Evolutionary conservation across 2,113 vertebrate species (phyloP).

Genomic region (Phoxinus phoxinus): DNA sequence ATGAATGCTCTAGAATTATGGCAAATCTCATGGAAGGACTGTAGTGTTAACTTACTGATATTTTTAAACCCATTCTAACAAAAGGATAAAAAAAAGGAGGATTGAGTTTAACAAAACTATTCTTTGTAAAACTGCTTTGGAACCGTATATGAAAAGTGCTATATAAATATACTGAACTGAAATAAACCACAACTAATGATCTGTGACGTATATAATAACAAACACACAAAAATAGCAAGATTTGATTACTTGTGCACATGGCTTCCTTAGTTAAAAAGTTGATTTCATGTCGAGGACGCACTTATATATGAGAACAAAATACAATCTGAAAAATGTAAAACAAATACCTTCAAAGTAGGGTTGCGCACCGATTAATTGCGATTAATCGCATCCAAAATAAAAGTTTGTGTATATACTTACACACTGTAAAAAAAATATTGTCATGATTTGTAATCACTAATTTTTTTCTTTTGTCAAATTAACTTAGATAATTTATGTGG

Average conservation of each 20-base stretch:
- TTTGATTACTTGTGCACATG: slow-evolving; percentile 27
- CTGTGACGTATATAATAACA: slow-evolving; percentile 9
- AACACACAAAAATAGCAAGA: slow-evolving; percentile 14
- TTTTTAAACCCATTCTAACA: slow-evolving; percentile 52
- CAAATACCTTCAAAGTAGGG: background rate
- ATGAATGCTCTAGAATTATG: slow-evolving; percentile 49
- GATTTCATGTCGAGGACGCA: background rate
- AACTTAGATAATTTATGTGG: no score
- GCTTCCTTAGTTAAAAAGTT: background rate
- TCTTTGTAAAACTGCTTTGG: slow-evolving; percentile 46
- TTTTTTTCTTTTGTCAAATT: no score
- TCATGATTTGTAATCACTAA: no score
- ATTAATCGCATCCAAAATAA: no score
- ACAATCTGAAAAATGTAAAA: background rate
- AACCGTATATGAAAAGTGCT: background rate
- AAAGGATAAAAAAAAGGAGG: slow-evolving; percentile 8
- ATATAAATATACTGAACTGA: slow-evolving; percentile 3
- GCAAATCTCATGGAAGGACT: slow-evolving; percentile 48
- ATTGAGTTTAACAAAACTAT: slow-evolving; percentile 44
- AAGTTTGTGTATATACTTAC: no score
- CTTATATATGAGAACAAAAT: background rate
- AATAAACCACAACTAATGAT: slow-evolving; percentile 35
- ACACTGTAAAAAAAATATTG: no score
- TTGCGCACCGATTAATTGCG: no score
- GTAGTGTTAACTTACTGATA: slow-evolving; percentile 49